Evolutionary conservation across 2,888 invertebrate genomes (phyloP).

Genomic region (Geotrupes spiniger): DNA sequence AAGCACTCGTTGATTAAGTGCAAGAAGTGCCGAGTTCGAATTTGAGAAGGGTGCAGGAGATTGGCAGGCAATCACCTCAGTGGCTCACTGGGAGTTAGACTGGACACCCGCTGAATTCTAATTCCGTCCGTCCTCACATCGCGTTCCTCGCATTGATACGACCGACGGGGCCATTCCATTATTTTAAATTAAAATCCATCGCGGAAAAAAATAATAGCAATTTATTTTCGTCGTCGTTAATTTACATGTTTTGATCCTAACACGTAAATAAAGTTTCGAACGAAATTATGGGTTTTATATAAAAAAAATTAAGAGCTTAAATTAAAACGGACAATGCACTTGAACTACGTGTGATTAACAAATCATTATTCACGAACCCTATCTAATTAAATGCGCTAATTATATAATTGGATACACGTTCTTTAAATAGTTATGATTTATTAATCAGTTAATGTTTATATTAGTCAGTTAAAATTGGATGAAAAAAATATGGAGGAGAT

Average conservation of each 20-base stretch:
- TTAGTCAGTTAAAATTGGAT: too few species aligned
- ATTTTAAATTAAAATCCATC: constrained; percentile 15
- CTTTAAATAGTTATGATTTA: too few species aligned
- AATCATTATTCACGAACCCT: too few species aligned
- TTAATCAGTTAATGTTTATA: too few species aligned
- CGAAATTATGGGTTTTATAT: too few species aligned
- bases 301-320: too few species aligned
- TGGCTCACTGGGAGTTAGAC: constrained; percentile 47
- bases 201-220: constrained; percentile 10
- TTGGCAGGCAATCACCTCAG: constrained; percentile 52
- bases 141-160: constrained; percentile 2
- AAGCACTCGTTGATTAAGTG: constrained; percentile 43
- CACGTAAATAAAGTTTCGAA: too few species aligned
- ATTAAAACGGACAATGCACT: neutral
- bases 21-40: constrained; percentile 34
- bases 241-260: too few species aligned
- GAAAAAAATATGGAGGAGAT: too few species aligned
- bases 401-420: too few species aligned
- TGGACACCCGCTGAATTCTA: constrained; percentile 50
- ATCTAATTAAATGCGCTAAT: too few species aligned
- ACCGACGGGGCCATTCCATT: constrained; percentile 14
- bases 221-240: too few species aligned
- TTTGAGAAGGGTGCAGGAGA: constrained; percentile 48
- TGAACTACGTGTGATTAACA: neutral
- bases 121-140: constrained; percentile 33